Evolutionary conservation across 2,888 invertebrate species (phyloP), one percentile per base, ranked within the genome.

Genomic region (Chalcosyrphus nemorum): DNA sequence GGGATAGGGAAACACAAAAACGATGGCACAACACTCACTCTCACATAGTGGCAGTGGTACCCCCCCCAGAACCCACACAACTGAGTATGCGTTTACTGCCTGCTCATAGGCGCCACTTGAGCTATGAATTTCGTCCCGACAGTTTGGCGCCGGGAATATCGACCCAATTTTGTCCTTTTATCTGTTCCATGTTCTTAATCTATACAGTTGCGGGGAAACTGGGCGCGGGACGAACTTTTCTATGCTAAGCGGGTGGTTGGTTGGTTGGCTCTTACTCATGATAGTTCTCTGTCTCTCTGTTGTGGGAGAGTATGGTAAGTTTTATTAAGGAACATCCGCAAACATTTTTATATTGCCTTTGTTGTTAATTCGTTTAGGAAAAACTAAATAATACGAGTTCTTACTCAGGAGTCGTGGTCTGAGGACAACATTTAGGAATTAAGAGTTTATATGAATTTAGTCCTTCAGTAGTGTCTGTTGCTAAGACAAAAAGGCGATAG

Each of bases 111-210:
- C 89, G 89, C 89, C 89, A 89, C 89, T 89, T 89, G 86, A 89
- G 89, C 89, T 89, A 89, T 89, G 89, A 89, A 89, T 88, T 89
- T 88, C 88, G 89, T 89, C 89, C 89, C 89, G 89, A 87, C 89
- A 87, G 86, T 86, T 86, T 89, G 89, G 89, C 89, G 89, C 89
- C 89, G 86, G 84, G 86, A 88, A 88, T 89, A 89, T 89, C 89
- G 89, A 89, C 87, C 89, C 87, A 63, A 61, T 74, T 84, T 71
- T 74, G 81, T 81, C 76, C 76, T 81, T 77, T 81, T 86, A 86
- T 86, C 68, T 86, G 72, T 86, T 86, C 45, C 66, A 82, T 81
- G 81, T 61, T 77, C 74, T 82, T 86, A 77, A 81, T 81, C 81
- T 77, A 66, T 68, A 41, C 11, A 56, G 63, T 13, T 56, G 41